Conservation (phyloP, 2,797 vertebrate species). For the Eulemur albifrons region DNA sequence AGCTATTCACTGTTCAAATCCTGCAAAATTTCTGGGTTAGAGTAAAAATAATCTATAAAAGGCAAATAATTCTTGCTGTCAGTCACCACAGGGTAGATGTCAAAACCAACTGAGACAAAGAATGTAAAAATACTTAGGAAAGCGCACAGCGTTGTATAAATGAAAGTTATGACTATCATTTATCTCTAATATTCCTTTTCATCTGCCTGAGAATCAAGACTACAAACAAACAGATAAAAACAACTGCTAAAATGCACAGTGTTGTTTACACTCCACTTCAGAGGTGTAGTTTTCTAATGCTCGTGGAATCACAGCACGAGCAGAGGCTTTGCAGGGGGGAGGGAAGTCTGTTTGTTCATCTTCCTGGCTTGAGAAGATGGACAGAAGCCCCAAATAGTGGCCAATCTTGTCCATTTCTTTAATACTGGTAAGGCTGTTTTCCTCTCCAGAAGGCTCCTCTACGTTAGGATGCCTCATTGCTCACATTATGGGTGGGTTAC, state of each 20-base stretch:
- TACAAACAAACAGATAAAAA: not conserved
- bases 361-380: not conserved
- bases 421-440: not conserved
- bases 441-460: not conserved
- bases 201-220: not conserved
- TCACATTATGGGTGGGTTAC: not conserved
- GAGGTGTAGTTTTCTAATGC: not conserved
- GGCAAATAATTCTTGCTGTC: not conserved
- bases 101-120: not conserved
- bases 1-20: not conserved
- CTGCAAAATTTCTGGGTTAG: not conserved
- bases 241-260: not conserved
- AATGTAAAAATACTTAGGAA: not conserved
- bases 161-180: not conserved
- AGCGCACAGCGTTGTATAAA: not conserved
- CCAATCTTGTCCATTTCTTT: not conserved
- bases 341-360: not conserved
- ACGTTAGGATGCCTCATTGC: accelerated
- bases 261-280: not conserved
- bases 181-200: not conserved
- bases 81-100: not conserved
- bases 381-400: not conserved
- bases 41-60: not conserved
- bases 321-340: not conserved
- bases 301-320: not conserved